phyloP scores from a whole-genome alignment of 1,140 invertebrate species.

The Drosophila lowei region DNA sequence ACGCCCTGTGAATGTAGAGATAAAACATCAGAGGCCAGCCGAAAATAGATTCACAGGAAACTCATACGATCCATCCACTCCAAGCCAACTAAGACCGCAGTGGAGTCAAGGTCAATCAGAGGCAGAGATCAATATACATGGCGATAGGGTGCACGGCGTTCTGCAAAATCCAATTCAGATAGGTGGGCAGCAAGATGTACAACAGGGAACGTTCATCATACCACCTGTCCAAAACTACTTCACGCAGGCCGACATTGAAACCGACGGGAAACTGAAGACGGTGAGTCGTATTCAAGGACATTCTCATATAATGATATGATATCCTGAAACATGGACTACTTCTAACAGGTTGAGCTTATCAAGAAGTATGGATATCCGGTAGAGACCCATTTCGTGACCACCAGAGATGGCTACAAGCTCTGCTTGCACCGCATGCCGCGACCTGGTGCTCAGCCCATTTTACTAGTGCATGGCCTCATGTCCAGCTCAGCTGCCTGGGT shows the following conservation, averaged over 20 bases:
- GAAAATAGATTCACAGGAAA: background rate
- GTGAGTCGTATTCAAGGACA: background rate
- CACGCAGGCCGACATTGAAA: background rate
- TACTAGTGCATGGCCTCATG: conserved; percentile 87
- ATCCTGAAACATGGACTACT: background rate
- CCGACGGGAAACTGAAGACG: conserved; percentile 7
- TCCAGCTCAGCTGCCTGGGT: conserved; percentile 85
- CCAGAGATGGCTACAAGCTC: conserved; percentile 84
- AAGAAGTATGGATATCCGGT: conserved; percentile 84
- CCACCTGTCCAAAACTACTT: background rate
- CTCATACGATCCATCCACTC: too few species aligned
- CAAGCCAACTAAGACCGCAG: too few species aligned
- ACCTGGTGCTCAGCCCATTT: conserved; percentile 76
- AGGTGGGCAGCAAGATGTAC: too few species aligned
- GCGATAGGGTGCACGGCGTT: too few species aligned
- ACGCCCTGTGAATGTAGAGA: too few species aligned
- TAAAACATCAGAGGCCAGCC: too few species aligned
- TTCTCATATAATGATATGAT: too few species aligned
- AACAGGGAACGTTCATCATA: too few species aligned
- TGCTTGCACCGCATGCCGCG: conserved; percentile 81
- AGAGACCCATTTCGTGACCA: conserved; percentile 84
- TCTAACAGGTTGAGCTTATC: conserved; percentile 69
- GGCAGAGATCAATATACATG: too few species aligned
- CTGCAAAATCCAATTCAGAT: too few species aligned
- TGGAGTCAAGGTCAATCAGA: too few species aligned